phyloP scores from a whole-genome alignment of 2,888 invertebrate species.

The Scrobipalpa atriplicella region DNA sequence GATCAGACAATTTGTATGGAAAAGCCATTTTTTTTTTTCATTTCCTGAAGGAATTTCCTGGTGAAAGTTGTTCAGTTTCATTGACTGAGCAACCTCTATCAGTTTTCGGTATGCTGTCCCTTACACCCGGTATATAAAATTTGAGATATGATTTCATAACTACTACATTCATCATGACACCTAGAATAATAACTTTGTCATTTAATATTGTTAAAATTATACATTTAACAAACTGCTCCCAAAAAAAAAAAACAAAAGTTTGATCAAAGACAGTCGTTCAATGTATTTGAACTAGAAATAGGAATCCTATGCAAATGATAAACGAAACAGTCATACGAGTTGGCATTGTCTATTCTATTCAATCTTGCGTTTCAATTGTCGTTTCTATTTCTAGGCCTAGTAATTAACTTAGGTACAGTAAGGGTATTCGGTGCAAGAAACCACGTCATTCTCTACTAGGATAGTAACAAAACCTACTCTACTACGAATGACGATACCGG shows the following conservation, averaged over 20 bases:
- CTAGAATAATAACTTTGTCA: no score
- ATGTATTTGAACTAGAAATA: neutral
- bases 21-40: no score
- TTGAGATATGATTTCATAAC: no score
- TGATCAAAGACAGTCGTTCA: neutral
- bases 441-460: neutral
- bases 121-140: no score
- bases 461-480: neutral
- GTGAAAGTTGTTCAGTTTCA: no score
- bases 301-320: conserved; percentile 1
- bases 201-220: no score
- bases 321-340: conserved; percentile 4
- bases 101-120: no score
- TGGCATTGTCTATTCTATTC: conserved; percentile 8
- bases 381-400: neutral
- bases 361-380: neutral
- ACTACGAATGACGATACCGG: neutral
- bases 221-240: no score
- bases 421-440: neutral
- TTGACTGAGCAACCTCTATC: no score
- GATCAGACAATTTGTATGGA: no score
- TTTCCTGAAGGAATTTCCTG: no score
- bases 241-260: neutral
- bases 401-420: neutral
- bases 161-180: no score